Base-by-base conservation (phyloP, 2,113 vertebrate genomes). In the Myrmecophaga tridactyla region DNA sequence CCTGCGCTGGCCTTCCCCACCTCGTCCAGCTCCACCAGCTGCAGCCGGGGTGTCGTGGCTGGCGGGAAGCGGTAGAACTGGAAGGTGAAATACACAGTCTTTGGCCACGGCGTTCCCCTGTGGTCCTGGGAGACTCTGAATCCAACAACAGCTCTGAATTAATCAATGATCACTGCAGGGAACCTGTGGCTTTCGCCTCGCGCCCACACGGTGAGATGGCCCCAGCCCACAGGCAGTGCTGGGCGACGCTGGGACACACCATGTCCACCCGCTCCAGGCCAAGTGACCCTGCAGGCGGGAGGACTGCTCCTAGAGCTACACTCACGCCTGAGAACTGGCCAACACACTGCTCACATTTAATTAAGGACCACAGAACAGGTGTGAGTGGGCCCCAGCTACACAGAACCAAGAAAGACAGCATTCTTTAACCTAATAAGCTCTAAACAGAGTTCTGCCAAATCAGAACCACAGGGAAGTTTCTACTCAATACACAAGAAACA, bases 11-110 rank as follows among this genome's bases (percentile, higher is more conserved):
- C 88, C 1, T 15, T 88, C 14, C 75, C 95, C 0, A 92, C 41
- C 46, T 63, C 21, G 0, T 98, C 98, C 1, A 43, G 86, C 85
- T 94, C 93, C 65, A 99, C 97, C 51, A 99, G 98, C 96, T 98
- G 98, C 88, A 99, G 98, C 14, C 98, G 98, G 0, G 99, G 98
- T 0, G 99, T 99, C 3, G 98, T 99, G 76, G 98, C 97, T 0
- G 98, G 98, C 0, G 99, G 99, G 76, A 99, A 99, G 27, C 99
- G 99, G 96, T 99, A 99, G 95, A 99, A 99, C 98, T 99, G 99
- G 98, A 99, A 99, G 89, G 99, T 99, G 98, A 99, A 98, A 96
- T 99, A 99, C 95, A 99, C 76, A 5, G 98, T 99, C 72, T 89
- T 92, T 0, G 99, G 99, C 99, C 99, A 99, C 0, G 96, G 97